Evolutionary conservation across 2,888 invertebrate genomes (phyloP).

Genomic region (Scaeva pyrastri): DNA sequence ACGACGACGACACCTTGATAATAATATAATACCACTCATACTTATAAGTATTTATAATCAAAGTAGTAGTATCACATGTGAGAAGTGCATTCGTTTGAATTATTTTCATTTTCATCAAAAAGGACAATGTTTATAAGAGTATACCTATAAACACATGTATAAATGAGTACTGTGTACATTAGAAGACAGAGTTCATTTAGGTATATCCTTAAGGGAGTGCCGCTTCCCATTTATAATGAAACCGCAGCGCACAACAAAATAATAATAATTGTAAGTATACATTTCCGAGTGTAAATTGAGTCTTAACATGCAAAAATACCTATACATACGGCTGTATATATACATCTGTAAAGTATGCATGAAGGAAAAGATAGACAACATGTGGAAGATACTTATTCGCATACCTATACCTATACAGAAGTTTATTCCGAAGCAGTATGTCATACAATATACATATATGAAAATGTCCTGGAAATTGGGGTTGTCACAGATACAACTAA

Average conservation of each 20-base stretch:
- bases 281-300: slow-evolving; percentile 54
- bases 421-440: slow-evolving; percentile 18
- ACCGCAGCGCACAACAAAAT: slow-evolving; percentile 29
- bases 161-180: no score
- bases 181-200: background rate
- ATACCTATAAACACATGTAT: background rate
- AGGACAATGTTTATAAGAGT: background rate
- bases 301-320: slow-evolving; percentile 55
- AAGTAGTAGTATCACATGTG: slow-evolving; percentile 9
- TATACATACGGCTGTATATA: no score
- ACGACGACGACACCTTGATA: background rate
- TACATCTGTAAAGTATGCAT: background rate
- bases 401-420: background rate
- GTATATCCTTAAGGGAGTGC: slow-evolving; percentile 38
- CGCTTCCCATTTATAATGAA: slow-evolving; percentile 42
- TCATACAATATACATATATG: slow-evolving; percentile 51
- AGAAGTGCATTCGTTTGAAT: slow-evolving; percentile 56
- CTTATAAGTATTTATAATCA: no score
- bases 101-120: slow-evolving; percentile 37
- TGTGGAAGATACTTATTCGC: background rate
- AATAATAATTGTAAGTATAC: slow-evolving; percentile 33
- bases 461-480: slow-evolving; percentile 31
- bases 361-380: slow-evolving; percentile 35
- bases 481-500: slow-evolving; percentile 49
- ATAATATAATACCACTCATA: slow-evolving; percentile 2